Base-by-base conservation (phyloP, 2,113 vertebrate species). In the Phrynocephalus versicolor region DNA sequence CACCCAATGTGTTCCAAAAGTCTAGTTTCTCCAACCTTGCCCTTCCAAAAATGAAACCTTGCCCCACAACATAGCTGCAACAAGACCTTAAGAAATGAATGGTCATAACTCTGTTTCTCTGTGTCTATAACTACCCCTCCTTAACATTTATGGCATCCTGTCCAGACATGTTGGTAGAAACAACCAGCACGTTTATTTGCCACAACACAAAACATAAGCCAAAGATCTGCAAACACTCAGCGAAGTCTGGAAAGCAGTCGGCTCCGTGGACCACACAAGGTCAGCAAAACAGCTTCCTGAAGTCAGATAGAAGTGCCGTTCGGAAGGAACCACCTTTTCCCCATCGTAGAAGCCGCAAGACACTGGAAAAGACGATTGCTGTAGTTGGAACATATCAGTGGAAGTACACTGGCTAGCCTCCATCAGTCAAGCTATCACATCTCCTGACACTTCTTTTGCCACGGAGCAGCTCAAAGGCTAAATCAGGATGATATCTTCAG, bases 401-500 rank as follows among this genome's bases (percentile, higher is more conserved):
- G 69, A 73, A 77, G 55, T 67, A 81, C 81, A 55, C 0, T 0
- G 33, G 21, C 37, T 76, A n/a, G 8, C 12, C 6, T 62, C 45
- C 72, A 75, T 88, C 91, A 85, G 72, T 67, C 58, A 64, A 83
- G 60, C 30, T 82, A 83, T 69, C 79, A 80, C 27, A 41, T 5
- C 70, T 41, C 41, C 80, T 85, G 82, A 57, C 87, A 88, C 80
- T 79, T 3, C 81, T 72, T 65, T 10, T 14, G 88, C 51, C 3
- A 35, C 2, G 35, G 35, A 90, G 62, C 19, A 91, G 62, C 14
- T 35, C 35, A 51, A 90, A 81, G 84, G 58, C n/a, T 25, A 58
- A 74, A 37, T 64, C 91, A 77, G 83, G 86, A 45, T 83, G 88
- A 35, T 62, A 58, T 0, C 69, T 85, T 85, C 79, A 87, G 88